A percentile compares a stretch with the other conserved stretches of the same genome.
These are phyloP conservation scores for Parazoanthus swiftii DNA, from an alignment of 92 coral and sea anemone genomes.

Conservation along the genomic window DNA sequence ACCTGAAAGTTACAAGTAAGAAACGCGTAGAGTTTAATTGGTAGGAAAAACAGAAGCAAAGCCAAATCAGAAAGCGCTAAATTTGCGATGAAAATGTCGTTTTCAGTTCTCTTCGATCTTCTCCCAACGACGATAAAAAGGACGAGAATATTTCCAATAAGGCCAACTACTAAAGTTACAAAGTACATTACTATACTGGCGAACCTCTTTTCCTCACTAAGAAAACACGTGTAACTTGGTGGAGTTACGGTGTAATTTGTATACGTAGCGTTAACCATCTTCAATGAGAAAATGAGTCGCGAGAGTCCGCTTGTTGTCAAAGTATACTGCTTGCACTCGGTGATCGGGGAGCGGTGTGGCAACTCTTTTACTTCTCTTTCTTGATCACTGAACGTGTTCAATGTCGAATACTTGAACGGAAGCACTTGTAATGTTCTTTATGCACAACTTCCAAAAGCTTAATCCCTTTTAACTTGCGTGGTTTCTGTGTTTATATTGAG, in stretches of 20 bases:
- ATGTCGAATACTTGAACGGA: background rate
- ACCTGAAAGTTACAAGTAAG: slow-evolving; percentile 6
- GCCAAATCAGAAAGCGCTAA: slow-evolving; percentile 20
- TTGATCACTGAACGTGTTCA: background rate
- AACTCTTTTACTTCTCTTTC: background rate
- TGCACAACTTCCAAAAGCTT: background rate
- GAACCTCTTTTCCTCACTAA: background rate
- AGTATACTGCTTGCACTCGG: too few species aligned
- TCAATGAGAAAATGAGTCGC: background rate
- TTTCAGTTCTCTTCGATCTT: slow-evolving; percentile 17
- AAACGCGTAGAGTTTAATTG: slow-evolving; percentile 17
- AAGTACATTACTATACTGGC: slow-evolving; percentile 2
- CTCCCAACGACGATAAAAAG: slow-evolving; percentile 17
- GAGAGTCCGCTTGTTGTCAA: background rate
- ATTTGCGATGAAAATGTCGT: slow-evolving; percentile 28
- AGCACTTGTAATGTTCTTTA: background rate
- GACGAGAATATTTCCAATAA: slow-evolving; percentile 14
- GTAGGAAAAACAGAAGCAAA: slow-evolving; percentile 12
- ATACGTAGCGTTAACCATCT: background rate
- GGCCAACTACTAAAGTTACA: background rate
- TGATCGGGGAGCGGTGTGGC: too few species aligned
- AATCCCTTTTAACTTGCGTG: background rate
- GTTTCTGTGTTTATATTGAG: background rate
- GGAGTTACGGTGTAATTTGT: background rate
- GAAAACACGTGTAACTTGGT: background rate